Conservation (phyloP, 2,113 vertebrate species). For the Notarius quadriscutis region DNA sequence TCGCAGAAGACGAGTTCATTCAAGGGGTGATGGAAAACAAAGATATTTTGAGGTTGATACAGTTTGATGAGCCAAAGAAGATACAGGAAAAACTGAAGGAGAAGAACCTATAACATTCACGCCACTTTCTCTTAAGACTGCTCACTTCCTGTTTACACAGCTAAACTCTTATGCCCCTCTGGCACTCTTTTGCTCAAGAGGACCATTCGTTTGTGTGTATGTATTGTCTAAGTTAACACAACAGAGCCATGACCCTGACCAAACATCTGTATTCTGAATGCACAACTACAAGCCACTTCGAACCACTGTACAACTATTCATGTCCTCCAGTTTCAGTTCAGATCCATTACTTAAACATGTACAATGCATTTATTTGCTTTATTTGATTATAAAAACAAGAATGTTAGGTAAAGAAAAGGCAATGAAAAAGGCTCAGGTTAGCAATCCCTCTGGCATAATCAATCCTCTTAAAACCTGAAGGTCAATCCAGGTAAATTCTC, state of each 20-base stretch:
- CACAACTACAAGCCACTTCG: not conserved
- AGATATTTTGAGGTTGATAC: conserved; percentile 86
- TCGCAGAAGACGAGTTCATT: conserved; percentile 86
- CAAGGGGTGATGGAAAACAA: conserved; percentile 85
- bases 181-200: conserved; percentile 36
- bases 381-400: conserved; percentile 54
- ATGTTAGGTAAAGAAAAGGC: conserved; percentile 41
- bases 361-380: not conserved
- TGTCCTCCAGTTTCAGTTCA: not conserved
- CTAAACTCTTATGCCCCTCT: conserved; percentile 5
- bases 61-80: conserved; percentile 84
- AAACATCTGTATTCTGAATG: not conserved
- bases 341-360: not conserved
- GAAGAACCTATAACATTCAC: conserved; percentile 71
- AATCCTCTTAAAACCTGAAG: conserved; percentile 73
- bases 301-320: not conserved
- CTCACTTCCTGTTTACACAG: conserved; percentile 50
- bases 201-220: not conserved
- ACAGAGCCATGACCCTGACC: not conserved
- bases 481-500: conserved; percentile 59
- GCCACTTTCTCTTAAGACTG: conserved; percentile 50
- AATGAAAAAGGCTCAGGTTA: conserved; percentile 63
- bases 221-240: not conserved
- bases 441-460: conserved; percentile 59
- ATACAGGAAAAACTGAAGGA: conserved; percentile 83